Base-by-base conservation (phyloP, 2,888 invertebrate species). In the Andrena minutula region DNA sequence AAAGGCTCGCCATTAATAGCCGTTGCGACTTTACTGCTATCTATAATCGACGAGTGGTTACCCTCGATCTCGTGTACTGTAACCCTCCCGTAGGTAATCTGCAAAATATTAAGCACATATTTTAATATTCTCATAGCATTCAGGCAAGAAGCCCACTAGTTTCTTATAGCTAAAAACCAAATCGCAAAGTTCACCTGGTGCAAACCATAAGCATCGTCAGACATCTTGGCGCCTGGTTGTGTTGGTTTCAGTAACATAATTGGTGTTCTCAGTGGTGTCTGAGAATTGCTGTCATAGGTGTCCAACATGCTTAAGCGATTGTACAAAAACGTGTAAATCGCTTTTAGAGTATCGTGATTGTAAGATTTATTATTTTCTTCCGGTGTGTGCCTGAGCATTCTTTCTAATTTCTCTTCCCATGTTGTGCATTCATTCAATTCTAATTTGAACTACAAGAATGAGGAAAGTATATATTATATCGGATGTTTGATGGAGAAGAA, bases 41-140 rank as follows among this genome's bases (percentile, higher is more conserved):
- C 96, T 85, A 97, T 90, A 88, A 97, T 96, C 56, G 96, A 95
- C 0, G 95, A 92, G 89, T 97, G 97, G 90, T 96, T 96, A 10
- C 97, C 97, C 89, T 97, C 96, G n/a, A 97, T 94, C 64, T 95
- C 95, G 88, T 96, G 95, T 0, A 97, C 94, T 0, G 95, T 95
- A 0, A 97, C 95, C 2, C 94, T 94, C 0, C 95, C 94, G 35
- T 95, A 95, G 0, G 96, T 96, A 30, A 95, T 92, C 91, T 94
- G 87, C 30, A 91, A 47, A 26, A 30, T 26, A 10, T 10, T 53
- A 8, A 23, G 20, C 2, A 53, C 8, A 53, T 1, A 10, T 53
- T 53, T 23, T 7, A 53, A 53, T 8, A 23, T 53, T 53, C 10
- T 23, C 20, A 2, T 1, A 23, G 53, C 23, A 53, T 8, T 20